Base-by-base conservation (phyloP, 2,888 invertebrate species). In the Halocaridina rubra region DNA sequence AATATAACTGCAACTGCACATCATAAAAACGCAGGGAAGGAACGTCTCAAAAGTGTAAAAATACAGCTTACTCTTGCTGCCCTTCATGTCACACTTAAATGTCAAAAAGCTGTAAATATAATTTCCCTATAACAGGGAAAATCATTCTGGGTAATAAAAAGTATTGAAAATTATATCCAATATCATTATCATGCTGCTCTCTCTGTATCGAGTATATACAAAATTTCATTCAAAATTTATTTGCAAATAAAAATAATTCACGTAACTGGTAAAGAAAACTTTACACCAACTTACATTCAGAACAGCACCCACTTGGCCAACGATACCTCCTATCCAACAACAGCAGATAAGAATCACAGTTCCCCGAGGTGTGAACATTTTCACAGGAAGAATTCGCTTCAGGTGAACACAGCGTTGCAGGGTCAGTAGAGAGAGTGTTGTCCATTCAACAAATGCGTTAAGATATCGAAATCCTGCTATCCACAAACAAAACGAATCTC, bases 381-480 rank as follows among this genome's bases (percentile, higher is more conserved):
- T 27, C n/a, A 71, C 71, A 2, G 72, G 64, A 22, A 46, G n/a
- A 24, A 30, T 61, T 7, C 84, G 77, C 16, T 78, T 72, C 16
- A 84, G 59, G 29, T 84, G 78, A 22, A 84, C 84, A 39, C 84
- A 84, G 5, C 84, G 64, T 24, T 84, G 46, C 16, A 78, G 59
- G 13, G 84, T 74, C 61, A 84, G 39, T 10, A 84, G 84, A 5
- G 71, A 71, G 19, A 84, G 64, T 4, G 84, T 84, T 13, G 59
- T 77, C 84, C 84, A 84, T 64, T 84, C 84, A 4, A 72, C 84
- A 27, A 84, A 67, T 59, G 84, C 84, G 30, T 78, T 84, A 16
- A 78, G 29, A 72, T 84, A 84, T 46, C 84, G 71, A 53, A 84
- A 84, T 16, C 77, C 39, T 1, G 77, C 84, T n/a, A n/a, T n/a